phyloP scores from a whole-genome alignment of 92 coral and sea anemone genomes.

The Diadumene lineata region DNA sequence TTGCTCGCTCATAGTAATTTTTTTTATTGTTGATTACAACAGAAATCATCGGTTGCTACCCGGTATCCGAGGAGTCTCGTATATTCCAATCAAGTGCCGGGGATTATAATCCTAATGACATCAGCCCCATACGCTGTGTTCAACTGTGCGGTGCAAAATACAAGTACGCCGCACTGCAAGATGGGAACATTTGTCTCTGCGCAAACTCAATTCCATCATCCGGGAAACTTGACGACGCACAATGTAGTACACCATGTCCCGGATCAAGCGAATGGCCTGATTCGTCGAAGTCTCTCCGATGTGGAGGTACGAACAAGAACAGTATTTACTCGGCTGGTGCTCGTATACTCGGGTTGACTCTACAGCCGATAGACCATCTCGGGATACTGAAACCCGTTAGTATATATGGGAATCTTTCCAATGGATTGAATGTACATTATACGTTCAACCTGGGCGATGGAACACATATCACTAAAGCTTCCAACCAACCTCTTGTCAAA shows the following conservation, averaged over 20 bases:
- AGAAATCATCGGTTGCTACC: conserved; percentile 82
- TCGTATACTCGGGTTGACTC: conserved; percentile 72
- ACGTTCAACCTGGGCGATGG: conserved; percentile 78
- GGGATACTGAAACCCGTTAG: conserved; percentile 51
- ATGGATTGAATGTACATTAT: conserved; percentile 66
- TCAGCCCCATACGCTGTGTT: conserved; percentile 82
- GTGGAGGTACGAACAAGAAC: conserved; percentile 67
- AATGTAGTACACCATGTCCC: conserved; percentile 66
- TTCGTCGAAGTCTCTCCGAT: conserved; percentile 43
- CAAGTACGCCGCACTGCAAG: conserved; percentile 79
- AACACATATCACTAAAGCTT: conserved; percentile 29
- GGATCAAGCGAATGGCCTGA: conserved; percentile 50
- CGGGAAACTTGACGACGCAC: conserved; percentile 59
- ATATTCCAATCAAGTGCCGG: conserved; percentile 78
- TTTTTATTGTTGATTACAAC: background rate
- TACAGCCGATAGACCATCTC: conserved; percentile 31
- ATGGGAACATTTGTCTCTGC: conserved; percentile 75
- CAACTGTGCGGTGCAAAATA: conserved; percentile 71
- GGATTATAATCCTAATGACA: conserved; percentile 63
- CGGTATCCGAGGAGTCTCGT: conserved; percentile 54
- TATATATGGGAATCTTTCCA: conserved; percentile 52
- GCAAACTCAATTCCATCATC: conserved; percentile 56
- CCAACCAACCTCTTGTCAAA: conserved; percentile 24
- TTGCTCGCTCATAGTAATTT: too few relatives aligned
- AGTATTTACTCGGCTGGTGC: conserved; percentile 72